A percentile compares a stretch with the other conserved stretches of the same genome.
These are phyloP conservation scores for Erynnis tages DNA, from an alignment of 2,888 invertebrate genomes.

Conservation along the genomic window DNA sequence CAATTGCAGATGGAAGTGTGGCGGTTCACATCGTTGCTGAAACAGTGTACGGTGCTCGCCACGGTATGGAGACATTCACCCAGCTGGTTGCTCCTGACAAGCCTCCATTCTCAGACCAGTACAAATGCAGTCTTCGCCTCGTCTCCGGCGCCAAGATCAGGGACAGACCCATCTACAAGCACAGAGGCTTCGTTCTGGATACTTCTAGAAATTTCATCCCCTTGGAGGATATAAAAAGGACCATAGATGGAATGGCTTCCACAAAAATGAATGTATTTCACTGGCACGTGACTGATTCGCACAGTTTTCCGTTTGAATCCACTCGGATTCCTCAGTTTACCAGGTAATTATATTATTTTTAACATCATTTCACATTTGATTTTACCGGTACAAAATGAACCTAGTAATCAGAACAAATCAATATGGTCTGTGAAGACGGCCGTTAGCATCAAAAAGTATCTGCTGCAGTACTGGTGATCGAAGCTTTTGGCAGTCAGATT, in stretches of 20 bases:
- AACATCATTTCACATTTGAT: too few species aligned
- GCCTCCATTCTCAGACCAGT: conserved; percentile 45
- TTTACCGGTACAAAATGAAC: too few species aligned
- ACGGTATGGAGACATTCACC: conserved; percentile 88
- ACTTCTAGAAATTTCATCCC: conserved; percentile 94
- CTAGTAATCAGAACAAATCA: too few species aligned
- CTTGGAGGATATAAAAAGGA: conserved; percentile 84
- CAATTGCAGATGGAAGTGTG: conserved; percentile 65
- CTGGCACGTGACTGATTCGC: conserved; percentile 95
- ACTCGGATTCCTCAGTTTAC: conserved; percentile 88
- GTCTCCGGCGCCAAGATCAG: conserved; percentile 83
- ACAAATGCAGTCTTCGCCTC: conserved; percentile 80
- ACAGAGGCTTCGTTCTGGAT: conserved; percentile 94
- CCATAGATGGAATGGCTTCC: conserved; percentile 92
- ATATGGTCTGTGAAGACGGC: too few species aligned
- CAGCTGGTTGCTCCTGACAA: conserved; percentile 81
- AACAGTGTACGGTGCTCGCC: conserved; percentile 88
- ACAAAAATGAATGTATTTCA: conserved; percentile 96
- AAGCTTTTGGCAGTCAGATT: too few species aligned
- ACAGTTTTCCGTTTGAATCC: conserved; percentile 94
- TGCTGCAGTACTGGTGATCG: too few species aligned
- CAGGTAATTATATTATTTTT: conserved; percentile 68
- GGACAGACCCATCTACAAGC: conserved; percentile 90
- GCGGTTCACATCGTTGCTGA: conserved; percentile 79
- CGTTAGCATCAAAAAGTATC: too few species aligned